These are phyloP conservation scores for Prosopocoilus inquinatus DNA, from an alignment of 2,888 invertebrate species.

Conservation along the genomic window DNA sequence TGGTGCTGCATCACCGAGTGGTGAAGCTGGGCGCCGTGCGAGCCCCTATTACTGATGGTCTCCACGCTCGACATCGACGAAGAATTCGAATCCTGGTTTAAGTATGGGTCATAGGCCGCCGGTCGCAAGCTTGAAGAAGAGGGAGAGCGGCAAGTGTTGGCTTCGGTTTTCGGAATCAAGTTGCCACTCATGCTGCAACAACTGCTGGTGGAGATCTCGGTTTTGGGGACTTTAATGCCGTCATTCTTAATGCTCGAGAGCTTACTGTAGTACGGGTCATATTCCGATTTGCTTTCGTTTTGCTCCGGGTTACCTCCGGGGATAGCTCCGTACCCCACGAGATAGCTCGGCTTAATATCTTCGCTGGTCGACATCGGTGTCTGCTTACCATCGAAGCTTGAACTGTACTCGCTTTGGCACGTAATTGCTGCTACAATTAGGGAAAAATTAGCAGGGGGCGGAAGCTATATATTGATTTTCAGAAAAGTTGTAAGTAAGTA, in stretches of 20 bases:
- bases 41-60: constrained; percentile 52
- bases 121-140: constrained; percentile 52
- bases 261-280: constrained; percentile 45
- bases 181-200: constrained; percentile 53
- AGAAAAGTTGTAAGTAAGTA: neutral
- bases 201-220: constrained; percentile 47
- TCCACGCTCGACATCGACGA: constrained; percentile 72
- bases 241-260: constrained; percentile 42
- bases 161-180: constrained; percentile 69
- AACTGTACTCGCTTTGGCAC: constrained; percentile 45
- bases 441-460: neutral
- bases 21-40: constrained; percentile 53
- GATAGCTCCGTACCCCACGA: constrained; percentile 41
- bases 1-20: constrained; percentile 44
- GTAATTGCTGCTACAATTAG: constrained; percentile 39
- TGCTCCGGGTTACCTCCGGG: constrained; percentile 26
- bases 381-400: constrained; percentile 44
- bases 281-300: constrained; percentile 36
- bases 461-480: neutral
- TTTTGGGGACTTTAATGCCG: constrained; percentile 56
- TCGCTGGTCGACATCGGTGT: constrained; percentile 37
- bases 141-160: constrained; percentile 51
- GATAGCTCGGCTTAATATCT: constrained; percentile 52
- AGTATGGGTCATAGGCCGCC: constrained; percentile 61
- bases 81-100: constrained; percentile 69